Conservation (phyloP, 2,113 vertebrate genomes). For the Melanostigma gelatinosum region DNA sequence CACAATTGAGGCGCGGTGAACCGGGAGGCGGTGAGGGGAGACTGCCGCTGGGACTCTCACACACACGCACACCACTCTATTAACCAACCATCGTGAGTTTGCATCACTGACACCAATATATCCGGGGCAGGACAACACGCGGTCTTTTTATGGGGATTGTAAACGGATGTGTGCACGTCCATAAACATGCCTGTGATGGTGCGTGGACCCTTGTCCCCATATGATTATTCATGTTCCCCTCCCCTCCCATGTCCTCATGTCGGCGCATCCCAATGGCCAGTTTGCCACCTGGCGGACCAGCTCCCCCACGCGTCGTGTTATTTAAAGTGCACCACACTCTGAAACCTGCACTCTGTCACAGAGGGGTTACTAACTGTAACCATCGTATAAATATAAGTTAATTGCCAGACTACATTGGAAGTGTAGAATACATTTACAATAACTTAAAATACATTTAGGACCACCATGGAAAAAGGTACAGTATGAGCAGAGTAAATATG, state of each 20-base stretch:
- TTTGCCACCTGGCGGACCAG: slow-evolving; percentile 47
- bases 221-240: slow-evolving; percentile 31
- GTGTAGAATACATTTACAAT: background rate
- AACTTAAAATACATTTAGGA: slow-evolving; percentile 20
- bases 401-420: background rate
- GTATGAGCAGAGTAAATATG: slow-evolving; percentile 34
- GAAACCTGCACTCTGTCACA: background rate
- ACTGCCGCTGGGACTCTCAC: background rate
- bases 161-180: background rate
- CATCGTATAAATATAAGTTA: background rate
- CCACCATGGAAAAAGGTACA: slow-evolving; percentile 77
- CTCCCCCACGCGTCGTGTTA: slow-evolving; percentile 41
- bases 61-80: background rate
- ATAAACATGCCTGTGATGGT: background rate
- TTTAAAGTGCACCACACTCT: slow-evolving; percentile 57
- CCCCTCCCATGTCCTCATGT: slow-evolving; percentile 10
- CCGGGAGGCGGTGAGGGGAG: background rate
- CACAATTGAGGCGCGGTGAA: slow-evolving; percentile 28
- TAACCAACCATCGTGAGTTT: slow-evolving; percentile 17
- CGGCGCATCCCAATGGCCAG: slow-evolving; percentile 60
- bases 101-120: background rate
- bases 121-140: background rate
- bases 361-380: background rate
- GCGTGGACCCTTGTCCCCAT: background rate
- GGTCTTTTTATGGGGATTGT: background rate